Evolutionary conservation across 2,888 invertebrate genomes (phyloP), one percentile per base, ranked within the genome.

Genomic region (Drosophila pseudotalamancana): DNA sequence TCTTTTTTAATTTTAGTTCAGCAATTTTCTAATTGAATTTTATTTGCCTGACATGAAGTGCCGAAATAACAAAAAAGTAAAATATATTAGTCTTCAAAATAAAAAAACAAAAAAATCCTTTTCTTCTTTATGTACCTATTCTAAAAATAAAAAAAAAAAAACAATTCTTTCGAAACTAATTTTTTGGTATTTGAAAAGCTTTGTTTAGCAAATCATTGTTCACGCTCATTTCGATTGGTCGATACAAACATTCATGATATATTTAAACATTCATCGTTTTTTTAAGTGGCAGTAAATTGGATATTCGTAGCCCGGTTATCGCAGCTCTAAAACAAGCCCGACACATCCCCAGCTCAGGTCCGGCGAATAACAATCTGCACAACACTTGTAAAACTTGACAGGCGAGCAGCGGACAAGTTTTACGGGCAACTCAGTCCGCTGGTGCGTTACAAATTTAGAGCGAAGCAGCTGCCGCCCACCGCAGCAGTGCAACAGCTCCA

Each of bases 361-460:
- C 25, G 45, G 12, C 51, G 32, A 74, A 83, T 87, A 87, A 84
- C 83, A 78, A 82, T 81, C 88, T 86, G 72, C 72, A 79, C 69
- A 84, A 74, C 74, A 71, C 87, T 87, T 77, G 88, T 84, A 67
- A 71, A 84, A 84, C 70, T 88, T 84, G 83, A 84, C 88, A 87
- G 75, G 88, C 83, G 82, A 74, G 85, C 85, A 77, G 67, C 66
- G 87, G 68, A 83, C 82, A 88, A 88, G 71, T 82, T 86, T 79
- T 75, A 72, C 77, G 72, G 69, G 60, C 42, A 55, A 59, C 69
- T 57, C 69, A 42, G 45, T 40, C 65, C 65, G 65, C 66, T 76
- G 73, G 68, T 46, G 65, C 72, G 65, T 64, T 75, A 48, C 78
- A 78, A 71, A 79, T 68, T 68, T 71, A 61, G 61, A 81, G 57